phyloP scores from a whole-genome alignment of 2,888 invertebrate species.

The Machimus atricapillus region DNA sequence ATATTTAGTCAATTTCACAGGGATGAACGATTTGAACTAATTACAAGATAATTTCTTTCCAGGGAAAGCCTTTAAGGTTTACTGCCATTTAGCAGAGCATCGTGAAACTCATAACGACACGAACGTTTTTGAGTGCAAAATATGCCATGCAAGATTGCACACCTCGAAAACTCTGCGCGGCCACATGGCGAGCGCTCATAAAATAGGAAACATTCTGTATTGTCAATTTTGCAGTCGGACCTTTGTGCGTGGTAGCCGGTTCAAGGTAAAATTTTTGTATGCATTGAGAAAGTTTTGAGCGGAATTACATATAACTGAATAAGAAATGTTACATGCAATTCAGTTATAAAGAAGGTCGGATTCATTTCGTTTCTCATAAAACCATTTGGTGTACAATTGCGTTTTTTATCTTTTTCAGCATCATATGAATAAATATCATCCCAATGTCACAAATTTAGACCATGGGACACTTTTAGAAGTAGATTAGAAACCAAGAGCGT shows the following conservation, averaged over 20 bases:
- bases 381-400: too few species aligned
- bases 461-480: background rate
- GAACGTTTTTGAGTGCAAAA: background rate
- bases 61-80: conserved; percentile 7
- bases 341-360: too few species aligned
- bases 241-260: background rate
- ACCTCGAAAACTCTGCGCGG: conserved; percentile 16
- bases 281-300: background rate
- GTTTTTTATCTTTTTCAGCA: background rate
- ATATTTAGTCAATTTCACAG: background rate
- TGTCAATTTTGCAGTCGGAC: background rate
- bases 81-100: conserved; percentile 25
- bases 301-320: background rate
- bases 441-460: background rate
- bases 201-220: background rate
- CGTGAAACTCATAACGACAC: conserved; percentile 10
- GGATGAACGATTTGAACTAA: background rate
- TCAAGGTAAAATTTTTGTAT: background rate
- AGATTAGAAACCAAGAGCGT: background rate
- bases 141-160: conserved; percentile 4
- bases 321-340: background rate
- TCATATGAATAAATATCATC: background rate
- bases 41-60: background rate
- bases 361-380: too few species aligned
- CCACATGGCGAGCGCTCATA: conserved; percentile 22